A percentile compares a stretch with the other conserved stretches of the same genome.
Evolutionary conservation across 2,113 vertebrate species (phyloP).

Genomic region (Entelurus aequoreus): DNA sequence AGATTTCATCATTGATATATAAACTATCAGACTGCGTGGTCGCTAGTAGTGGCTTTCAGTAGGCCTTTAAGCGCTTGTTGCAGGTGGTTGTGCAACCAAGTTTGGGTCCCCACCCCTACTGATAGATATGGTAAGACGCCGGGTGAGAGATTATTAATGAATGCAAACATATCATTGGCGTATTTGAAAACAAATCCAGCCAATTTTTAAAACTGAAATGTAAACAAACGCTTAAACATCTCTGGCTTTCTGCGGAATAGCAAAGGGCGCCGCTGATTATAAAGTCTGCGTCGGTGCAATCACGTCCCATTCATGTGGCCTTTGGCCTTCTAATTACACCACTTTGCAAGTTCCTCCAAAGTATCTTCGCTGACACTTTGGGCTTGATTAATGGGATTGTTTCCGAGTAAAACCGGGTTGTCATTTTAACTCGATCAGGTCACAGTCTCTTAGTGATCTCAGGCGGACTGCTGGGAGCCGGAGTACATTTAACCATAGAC

Average conservation of each 20-base stretch:
- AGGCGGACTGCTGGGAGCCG: neutral
- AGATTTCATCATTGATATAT: too few species aligned
- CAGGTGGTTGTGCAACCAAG: too few species aligned
- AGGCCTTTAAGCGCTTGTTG: too few species aligned
- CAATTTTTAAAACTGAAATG: neutral
- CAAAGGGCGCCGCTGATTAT: neutral
- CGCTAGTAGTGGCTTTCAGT: too few species aligned
- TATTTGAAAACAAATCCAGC: neutral
- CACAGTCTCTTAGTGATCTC: neutral
- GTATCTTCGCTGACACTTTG: neutral
- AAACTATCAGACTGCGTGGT: too few species aligned
- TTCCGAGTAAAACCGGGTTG: neutral
- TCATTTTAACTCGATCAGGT: conserved; percentile 5
- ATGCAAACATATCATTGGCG: neutral
- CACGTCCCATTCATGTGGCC: neutral
- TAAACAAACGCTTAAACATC: neutral
- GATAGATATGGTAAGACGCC: conserved; percentile 4
- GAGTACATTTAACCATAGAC: conserved; percentile 14
- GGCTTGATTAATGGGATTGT: neutral
- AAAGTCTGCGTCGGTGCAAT: neutral
- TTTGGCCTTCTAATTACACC: neutral
- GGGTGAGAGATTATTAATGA: neutral
- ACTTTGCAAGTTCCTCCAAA: neutral
- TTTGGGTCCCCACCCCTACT: too few species aligned
- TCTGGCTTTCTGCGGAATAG: neutral